Evolutionary conservation across 1,140 invertebrate genomes (phyloP).

Genomic region (Drosophila setifemur): DNA sequence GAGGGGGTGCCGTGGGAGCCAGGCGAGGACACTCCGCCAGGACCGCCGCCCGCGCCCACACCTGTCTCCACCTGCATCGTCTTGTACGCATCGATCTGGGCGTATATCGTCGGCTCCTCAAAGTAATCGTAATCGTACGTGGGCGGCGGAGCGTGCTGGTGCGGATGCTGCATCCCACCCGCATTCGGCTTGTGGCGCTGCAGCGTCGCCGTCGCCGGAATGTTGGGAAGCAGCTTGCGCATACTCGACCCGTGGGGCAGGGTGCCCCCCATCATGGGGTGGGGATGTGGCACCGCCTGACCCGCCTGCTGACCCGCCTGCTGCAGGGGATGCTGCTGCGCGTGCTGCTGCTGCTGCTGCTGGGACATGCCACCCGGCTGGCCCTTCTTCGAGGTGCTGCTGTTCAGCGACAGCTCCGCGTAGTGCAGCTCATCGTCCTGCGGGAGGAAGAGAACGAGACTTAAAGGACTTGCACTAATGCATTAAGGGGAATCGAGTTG

Average conservation of each 20-base stretch:
- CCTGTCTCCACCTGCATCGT: slow-evolving; percentile 66
- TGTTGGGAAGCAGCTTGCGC: slow-evolving; percentile 71
- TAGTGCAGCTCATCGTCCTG: slow-evolving; percentile 87
- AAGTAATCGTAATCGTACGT: slow-evolving; percentile 82
- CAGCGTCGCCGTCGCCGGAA: slow-evolving; percentile 73
- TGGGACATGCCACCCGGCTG: slow-evolving; percentile 51
- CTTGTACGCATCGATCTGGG: slow-evolving; percentile 87
- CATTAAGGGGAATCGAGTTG: too few species aligned
- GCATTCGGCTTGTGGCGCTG: slow-evolving; percentile 76
- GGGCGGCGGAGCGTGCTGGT: slow-evolving; percentile 70
- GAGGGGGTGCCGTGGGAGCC: slow-evolving; percentile 77
- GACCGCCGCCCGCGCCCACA: slow-evolving; percentile 53
- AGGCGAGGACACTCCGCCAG: slow-evolving; percentile 67
- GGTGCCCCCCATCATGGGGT: slow-evolving; percentile 59
- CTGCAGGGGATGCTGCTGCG: slow-evolving; percentile 29
- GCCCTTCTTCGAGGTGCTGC: slow-evolving; percentile 52
- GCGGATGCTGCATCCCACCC: slow-evolving; percentile 76
- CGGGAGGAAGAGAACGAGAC: background rate
- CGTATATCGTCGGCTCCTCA: slow-evolving; percentile 87
- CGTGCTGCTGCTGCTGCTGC: slow-evolving; percentile 51
- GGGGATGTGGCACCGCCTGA: slow-evolving; percentile 29
- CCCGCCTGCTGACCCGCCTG: slow-evolving; percentile 15
- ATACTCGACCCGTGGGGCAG: slow-evolving; percentile 75
- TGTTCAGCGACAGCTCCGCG: slow-evolving; percentile 86
- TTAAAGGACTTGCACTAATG: background rate